These are phyloP conservation scores for Kryptolebias marmoratus DNA, from an alignment of 2,113 vertebrate genomes.

Conservation along the genomic window DNA sequence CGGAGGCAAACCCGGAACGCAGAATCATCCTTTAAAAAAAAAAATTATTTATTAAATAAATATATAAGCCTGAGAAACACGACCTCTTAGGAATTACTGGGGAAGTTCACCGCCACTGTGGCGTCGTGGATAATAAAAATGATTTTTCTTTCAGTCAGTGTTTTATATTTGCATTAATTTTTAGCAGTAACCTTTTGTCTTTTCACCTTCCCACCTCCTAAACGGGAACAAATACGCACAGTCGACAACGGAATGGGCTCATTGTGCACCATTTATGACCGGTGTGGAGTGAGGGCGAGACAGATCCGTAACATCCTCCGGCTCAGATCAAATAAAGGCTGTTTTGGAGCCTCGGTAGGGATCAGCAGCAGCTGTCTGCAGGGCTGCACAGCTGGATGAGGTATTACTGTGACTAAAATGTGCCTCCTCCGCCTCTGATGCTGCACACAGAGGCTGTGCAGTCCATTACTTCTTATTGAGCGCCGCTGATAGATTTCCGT, in stretches of 20 bases:
- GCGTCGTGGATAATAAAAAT: constrained; percentile 33
- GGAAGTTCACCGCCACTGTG: constrained; percentile 63
- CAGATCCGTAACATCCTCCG: constrained; percentile 31
- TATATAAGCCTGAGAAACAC: constrained; percentile 20
- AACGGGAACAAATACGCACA: no score
- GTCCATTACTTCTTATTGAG: constrained; percentile 50
- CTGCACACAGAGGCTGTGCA: constrained; percentile 29
- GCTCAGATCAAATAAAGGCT: constrained; percentile 20
- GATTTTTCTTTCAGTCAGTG: constrained; percentile 33
- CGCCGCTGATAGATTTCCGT: constrained; percentile 35
- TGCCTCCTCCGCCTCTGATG: constrained; percentile 33
- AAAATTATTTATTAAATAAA: background rate
- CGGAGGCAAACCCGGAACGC: no score
- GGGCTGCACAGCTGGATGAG: constrained; percentile 58
- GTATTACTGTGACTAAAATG: background rate
- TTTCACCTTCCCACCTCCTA: no score
- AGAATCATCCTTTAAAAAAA: no score
- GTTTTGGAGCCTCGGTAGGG: constrained; percentile 20
- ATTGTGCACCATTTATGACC: background rate
- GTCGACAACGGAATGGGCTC: background rate
- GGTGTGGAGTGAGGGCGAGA: background rate
- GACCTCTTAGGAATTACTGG: constrained; percentile 46
- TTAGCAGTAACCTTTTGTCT: background rate
- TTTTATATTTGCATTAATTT: background rate
- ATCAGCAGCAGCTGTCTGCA: constrained; percentile 40